A percentile compares a stretch with the other conserved stretches of the same genome.
Evolutionary conservation across 1,140 invertebrate species (phyloP).

Genomic region (Drosophila grimshawi): DNA sequence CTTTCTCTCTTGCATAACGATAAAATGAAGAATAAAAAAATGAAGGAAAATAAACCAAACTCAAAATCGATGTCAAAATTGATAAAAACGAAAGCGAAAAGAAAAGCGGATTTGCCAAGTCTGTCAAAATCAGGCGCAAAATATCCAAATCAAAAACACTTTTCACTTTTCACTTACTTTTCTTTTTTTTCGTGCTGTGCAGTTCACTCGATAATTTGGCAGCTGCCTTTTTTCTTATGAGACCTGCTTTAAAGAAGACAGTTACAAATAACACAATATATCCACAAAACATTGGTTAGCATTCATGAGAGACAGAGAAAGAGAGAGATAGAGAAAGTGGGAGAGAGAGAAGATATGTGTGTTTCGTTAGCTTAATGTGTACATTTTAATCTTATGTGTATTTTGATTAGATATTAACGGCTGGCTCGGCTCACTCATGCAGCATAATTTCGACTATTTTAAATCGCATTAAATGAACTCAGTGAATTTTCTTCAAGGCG

Average conservation of each 20-base stretch:
- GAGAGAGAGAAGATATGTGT: slow-evolving; percentile 7
- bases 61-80: neutral
- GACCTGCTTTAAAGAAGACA: slow-evolving; percentile 56
- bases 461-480: neutral
- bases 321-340: slow-evolving; percentile 10
- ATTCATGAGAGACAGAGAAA: slow-evolving; percentile 16
- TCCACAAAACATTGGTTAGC: slow-evolving; percentile 37
- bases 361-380: slow-evolving; percentile 3
- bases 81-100: slow-evolving; percentile 2
- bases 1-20: slow-evolving; percentile 13
- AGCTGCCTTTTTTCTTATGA: slow-evolving; percentile 77
- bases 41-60: neutral
- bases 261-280: slow-evolving; percentile 8
- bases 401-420: neutral
- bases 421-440: neutral
- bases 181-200: slow-evolving; percentile 3
- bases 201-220: slow-evolving; percentile 38
- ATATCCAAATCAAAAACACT: slow-evolving; percentile 11
- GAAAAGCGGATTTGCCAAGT: slow-evolving; percentile 5
- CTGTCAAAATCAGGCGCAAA: slow-evolving; percentile 18
- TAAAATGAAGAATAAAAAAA: slow-evolving; percentile 29
- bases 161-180: neutral
- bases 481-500: neutral
- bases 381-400: neutral
- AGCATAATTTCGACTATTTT: neutral